Conservation (phyloP, 2,113 vertebrate genomes). For the Thalassoma bifasciatum region DNA sequence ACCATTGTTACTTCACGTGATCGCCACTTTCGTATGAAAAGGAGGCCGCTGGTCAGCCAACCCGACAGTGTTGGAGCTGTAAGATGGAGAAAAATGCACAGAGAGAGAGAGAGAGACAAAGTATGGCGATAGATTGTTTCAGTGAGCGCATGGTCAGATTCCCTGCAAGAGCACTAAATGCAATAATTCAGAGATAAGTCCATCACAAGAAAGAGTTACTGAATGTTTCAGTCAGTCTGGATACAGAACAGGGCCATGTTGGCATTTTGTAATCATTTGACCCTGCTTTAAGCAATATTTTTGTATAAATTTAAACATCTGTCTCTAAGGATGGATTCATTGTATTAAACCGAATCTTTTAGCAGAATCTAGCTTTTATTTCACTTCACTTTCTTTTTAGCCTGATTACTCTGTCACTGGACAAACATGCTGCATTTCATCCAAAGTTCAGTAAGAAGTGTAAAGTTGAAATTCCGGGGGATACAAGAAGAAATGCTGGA, state of each 20-base stretch:
- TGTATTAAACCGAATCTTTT: neutral
- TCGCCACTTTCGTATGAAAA: constrained; percentile 7
- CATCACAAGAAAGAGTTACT: neutral
- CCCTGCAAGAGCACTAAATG: neutral
- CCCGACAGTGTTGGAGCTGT: constrained; percentile 43
- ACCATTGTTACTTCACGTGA: constrained; percentile 18
- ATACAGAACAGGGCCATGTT: constrained; percentile 1
- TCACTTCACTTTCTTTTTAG: neutral
- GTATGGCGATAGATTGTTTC: neutral
- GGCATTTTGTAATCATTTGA: constrained; percentile 41
- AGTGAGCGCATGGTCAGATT: constrained; percentile 7
- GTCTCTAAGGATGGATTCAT: neutral
- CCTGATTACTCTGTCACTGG: neutral
- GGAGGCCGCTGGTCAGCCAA: constrained; percentile 68
- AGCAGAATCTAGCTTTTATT: constrained; percentile 22
- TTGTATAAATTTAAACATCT: neutral
- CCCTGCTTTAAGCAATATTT: constrained; percentile 32
- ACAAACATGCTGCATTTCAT: neutral
- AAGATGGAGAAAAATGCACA: neutral
- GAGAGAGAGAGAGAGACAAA: neutral
- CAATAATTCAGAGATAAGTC: constrained; percentile 23
- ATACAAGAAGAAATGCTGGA: neutral
- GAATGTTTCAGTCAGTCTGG: constrained; percentile 19
- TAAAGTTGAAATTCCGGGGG: neutral
- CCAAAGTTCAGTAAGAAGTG: constrained; percentile 5